phyloP scores from a whole-genome alignment of 1,140 invertebrate species.

The Zelostemma sp. region DNA sequence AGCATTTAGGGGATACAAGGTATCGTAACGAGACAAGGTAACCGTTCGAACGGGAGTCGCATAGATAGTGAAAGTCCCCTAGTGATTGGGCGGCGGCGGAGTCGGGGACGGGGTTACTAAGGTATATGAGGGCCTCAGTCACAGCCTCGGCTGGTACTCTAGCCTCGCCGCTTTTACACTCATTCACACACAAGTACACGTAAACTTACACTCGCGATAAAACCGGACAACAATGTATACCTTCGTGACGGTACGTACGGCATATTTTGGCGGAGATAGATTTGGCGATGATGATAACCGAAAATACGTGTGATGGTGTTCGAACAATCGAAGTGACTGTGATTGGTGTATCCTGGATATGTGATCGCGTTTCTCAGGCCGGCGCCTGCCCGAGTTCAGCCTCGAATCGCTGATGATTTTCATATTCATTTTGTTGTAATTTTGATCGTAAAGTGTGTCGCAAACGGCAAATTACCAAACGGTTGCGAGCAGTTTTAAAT shows the following conservation, averaged over 20 bases:
- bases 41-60: slow-evolving; percentile 54
- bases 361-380: neutral
- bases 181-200: slow-evolving; percentile 47
- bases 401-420: too few relatives aligned
- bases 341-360: neutral
- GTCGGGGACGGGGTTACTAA: slow-evolving; percentile 58
- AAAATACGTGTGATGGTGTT: neutral
- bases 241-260: slow-evolving; percentile 6
- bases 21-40: slow-evolving; percentile 62
- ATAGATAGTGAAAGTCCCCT: slow-evolving; percentile 69
- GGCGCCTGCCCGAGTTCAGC: neutral
- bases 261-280: neutral
- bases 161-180: slow-evolving; percentile 65
- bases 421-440: too few relatives aligned
- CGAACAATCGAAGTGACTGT: neutral
- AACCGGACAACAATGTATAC: slow-evolving; percentile 1
- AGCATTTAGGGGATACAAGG: slow-evolving; percentile 57
- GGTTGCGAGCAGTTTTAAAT: too few relatives aligned
- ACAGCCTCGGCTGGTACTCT: slow-evolving; percentile 63
- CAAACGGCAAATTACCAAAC: too few relatives aligned
- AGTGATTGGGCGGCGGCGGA: slow-evolving; percentile 44
- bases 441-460: too few relatives aligned
- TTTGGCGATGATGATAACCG: neutral
- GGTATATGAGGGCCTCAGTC: slow-evolving; percentile 70
- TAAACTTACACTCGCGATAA: slow-evolving; percentile 22